Evolutionary conservation across 2,113 vertebrate species (phyloP).

Genomic region (Anas platyrhynchos): DNA sequence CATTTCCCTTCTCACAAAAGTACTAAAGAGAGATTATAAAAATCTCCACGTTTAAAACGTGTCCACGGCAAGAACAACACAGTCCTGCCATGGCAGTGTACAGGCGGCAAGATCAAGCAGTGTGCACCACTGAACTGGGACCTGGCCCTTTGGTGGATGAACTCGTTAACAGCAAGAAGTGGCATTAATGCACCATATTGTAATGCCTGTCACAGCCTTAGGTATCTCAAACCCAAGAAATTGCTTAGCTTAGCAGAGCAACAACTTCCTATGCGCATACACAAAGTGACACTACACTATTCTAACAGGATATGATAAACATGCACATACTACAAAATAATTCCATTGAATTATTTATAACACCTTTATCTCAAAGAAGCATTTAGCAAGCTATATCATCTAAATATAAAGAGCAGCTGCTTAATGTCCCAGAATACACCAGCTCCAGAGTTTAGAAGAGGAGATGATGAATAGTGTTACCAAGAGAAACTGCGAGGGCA

Average conservation of each 20-base stretch:
- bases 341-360: not conserved
- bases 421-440: not conserved
- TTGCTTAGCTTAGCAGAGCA: not conserved
- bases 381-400: not conserved
- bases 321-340: not conserved
- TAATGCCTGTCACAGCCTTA: not conserved
- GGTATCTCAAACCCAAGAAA: not conserved
- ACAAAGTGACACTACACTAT: not conserved
- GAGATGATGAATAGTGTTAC: not conserved
- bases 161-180: not conserved
- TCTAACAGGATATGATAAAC: not conserved
- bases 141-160: not conserved
- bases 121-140: not conserved
- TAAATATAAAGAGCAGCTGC: conserved; percentile 5
- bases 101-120: conserved; percentile 19
- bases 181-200: not conserved
- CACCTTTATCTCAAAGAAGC: not conserved
- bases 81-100: not conserved
- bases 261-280: not conserved
- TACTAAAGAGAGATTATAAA: not conserved
- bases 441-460: not conserved
- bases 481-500: not conserved
- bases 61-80: conserved; percentile 5
- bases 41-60: not conserved
- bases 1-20: not conserved